Base-by-base conservation (phyloP, 2,888 invertebrate species). In the Sepiola atlantica region DNA sequence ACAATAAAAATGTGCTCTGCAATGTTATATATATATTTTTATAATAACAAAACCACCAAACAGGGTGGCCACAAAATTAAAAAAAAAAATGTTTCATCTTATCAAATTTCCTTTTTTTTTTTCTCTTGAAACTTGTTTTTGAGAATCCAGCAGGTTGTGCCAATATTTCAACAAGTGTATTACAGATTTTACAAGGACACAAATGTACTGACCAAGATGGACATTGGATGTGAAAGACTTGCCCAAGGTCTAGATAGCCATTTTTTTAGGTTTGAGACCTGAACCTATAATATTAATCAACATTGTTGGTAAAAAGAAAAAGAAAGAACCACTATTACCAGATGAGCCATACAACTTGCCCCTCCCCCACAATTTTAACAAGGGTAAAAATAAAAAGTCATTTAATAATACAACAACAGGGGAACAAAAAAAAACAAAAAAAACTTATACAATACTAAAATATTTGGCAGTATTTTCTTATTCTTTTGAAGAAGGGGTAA, bases 131-230 rank as follows among this genome's bases (percentile, higher is more conserved):
- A 77, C 77, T 77, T 77, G n/a, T n/a, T 32, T 45, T n/a, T 77
- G 77, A n/a, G 32, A 77, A 77, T 77, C 77, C 77, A 77, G 77
- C 77, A 77, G 77, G 77, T 77, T 77, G 77, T 77, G 77, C n/a
- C n/a, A 77, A 77, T 32, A 77, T 77, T 77, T 77, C 77, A 77
- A 77, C 77, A 77, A 77, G 77, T 32, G 77, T 77, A 77, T 77
- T 77, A 21, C 61, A 77, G 77, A 77, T 77, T 77, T 77, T 77
- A 77, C 4, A n/a, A 77, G 32, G n/a, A 77, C 77, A n/a, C 77
- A 77, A 77, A 77, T 77, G 77, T 77, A 77, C 77, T 77, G 77
- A 77, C 77, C 77, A 77, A 77, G 77, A n/a, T 77, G 77, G 77
- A n/a, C 77, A 77, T 77, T n/a, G 77, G 12, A n/a, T 77, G n/a